Conservation (phyloP, 2,888 invertebrate species). For the Coelopa pilipes region DNA sequence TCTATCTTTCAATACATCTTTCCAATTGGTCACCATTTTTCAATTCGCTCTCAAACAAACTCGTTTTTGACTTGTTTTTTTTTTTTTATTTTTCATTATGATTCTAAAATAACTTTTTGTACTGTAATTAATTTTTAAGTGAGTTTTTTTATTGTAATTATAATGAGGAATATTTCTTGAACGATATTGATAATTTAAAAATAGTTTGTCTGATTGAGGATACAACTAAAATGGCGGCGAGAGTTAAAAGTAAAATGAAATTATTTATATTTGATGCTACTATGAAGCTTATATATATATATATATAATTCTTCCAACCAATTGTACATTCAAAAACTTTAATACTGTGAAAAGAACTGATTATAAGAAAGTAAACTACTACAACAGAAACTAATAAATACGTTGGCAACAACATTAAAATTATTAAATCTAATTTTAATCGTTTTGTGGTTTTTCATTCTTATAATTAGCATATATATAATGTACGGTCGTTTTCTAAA, state of each 20-base stretch:
- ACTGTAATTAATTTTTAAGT: slow-evolving; percentile 37
- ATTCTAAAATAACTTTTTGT: slow-evolving; percentile 33
- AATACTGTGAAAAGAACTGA: slow-evolving; percentile 61
- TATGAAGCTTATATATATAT: background rate
- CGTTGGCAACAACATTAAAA: slow-evolving; percentile 59
- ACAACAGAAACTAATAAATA: slow-evolving; percentile 43
- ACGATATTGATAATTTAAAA: background rate
- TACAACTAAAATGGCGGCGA: slow-evolving; percentile 41
- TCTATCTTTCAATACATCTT: slow-evolving; percentile 25
- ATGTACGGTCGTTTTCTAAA: background rate
- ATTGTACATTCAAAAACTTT: slow-evolving; percentile 49
- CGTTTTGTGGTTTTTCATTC: background rate
- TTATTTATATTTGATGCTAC: slow-evolving; percentile 28
- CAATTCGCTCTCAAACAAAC: slow-evolving; percentile 16
- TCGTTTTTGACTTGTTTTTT: slow-evolving; percentile 49
- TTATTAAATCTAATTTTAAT: slow-evolving; percentile 8
- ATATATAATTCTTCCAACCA: slow-evolving; percentile 42
- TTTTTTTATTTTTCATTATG: slow-evolving; percentile 38
- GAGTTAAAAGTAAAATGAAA: slow-evolving; percentile 40
- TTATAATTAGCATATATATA: slow-evolving; percentile 1
- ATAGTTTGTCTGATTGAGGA: slow-evolving; percentile 15
- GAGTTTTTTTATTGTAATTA: slow-evolving; percentile 31
- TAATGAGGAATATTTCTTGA: slow-evolving; percentile 18
- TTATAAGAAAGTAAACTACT: slow-evolving; percentile 54
- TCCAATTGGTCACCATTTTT: background rate